Evolutionary conservation across 1,140 invertebrate genomes (phyloP).

Genomic region (Cydia pomonella): DNA sequence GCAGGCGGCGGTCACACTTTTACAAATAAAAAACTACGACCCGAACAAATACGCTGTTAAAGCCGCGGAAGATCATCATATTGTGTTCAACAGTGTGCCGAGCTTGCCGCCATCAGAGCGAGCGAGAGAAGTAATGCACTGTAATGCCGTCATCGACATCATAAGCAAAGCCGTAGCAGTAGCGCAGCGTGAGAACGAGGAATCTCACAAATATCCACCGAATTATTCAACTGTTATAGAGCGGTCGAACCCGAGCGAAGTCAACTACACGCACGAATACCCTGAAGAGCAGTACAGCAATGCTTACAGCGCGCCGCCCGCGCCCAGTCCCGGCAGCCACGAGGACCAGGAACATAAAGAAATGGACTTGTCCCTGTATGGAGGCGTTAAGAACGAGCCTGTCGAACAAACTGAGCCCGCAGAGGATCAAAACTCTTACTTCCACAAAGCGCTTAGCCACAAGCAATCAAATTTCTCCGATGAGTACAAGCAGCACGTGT

Average conservation of each 20-base stretch:
- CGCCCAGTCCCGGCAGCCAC: constrained; percentile 58
- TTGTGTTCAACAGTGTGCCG: constrained; percentile 77
- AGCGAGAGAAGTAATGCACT: constrained; percentile 76
- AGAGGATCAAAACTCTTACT: constrained; percentile 52
- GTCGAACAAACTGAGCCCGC: constrained; percentile 52
- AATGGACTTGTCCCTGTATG: constrained; percentile 75
- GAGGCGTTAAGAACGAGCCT: constrained; percentile 63
- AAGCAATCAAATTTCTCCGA: constrained; percentile 59
- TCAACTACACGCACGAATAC: constrained; percentile 62
- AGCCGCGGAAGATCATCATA: constrained; percentile 71
- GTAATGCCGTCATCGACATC: constrained; percentile 78
- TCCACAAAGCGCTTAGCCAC: constrained; percentile 53
- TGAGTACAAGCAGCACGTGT: constrained; percentile 67
- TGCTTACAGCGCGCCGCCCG: constrained; percentile 50
- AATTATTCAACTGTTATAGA: constrained; percentile 67
- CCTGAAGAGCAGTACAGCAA: constrained; percentile 60
- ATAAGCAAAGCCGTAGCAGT: constrained; percentile 78
- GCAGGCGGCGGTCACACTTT: constrained; percentile 76
- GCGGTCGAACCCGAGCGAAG: constrained; percentile 51
- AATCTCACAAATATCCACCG: constrained; percentile 67
- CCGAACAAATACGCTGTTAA: constrained; percentile 75
- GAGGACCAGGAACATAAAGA: constrained; percentile 74
- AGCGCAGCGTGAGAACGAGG: constrained; percentile 75
- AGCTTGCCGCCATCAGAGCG: constrained; percentile 72
- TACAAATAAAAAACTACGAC: constrained; percentile 80